phyloP scores from a whole-genome alignment of 2,797 vertebrate species.

The Columba guinea region DNA sequence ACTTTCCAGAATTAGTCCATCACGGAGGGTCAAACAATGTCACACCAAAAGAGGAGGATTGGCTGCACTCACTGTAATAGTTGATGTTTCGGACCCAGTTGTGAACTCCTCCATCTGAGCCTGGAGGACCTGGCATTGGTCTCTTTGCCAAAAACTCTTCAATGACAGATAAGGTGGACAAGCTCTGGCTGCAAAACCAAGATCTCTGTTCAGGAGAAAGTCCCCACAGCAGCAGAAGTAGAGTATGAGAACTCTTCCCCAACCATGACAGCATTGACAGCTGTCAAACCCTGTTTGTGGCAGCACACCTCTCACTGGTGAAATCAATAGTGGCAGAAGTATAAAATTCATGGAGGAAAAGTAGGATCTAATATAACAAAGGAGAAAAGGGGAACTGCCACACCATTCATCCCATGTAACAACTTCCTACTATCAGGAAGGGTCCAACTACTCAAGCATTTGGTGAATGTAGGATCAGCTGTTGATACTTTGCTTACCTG shows the following conservation, averaged over 20 bases:
- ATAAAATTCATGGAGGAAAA: neutral
- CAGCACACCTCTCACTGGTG: neutral
- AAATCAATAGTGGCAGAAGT: neutral
- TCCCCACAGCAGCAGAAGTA: neutral
- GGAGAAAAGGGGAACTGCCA: neutral
- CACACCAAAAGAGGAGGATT: neutral
- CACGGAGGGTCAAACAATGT: neutral
- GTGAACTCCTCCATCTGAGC: constrained; percentile 79
- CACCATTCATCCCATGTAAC: neutral
- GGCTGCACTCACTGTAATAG: constrained; percentile 92
- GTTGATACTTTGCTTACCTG: constrained; percentile 80
- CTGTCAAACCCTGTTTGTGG: neutral
- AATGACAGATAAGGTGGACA: constrained; percentile 94
- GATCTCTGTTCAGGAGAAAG: constrained; percentile 7
- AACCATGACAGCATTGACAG: neutral
- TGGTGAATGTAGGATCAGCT: neutral
- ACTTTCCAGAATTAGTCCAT: neutral
- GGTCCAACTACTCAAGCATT: neutral
- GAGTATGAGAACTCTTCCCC: neutral
- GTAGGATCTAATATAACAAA: neutral
- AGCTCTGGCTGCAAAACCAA: constrained; percentile 88
- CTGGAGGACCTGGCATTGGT: constrained; percentile 79
- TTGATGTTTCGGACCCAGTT: constrained; percentile 94
- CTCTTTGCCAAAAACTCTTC: constrained; percentile 94
- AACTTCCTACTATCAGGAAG: neutral